These are phyloP conservation scores for Python bivittatus DNA, from an alignment of 2,113 vertebrate genomes.

Conservation along the genomic window DNA sequence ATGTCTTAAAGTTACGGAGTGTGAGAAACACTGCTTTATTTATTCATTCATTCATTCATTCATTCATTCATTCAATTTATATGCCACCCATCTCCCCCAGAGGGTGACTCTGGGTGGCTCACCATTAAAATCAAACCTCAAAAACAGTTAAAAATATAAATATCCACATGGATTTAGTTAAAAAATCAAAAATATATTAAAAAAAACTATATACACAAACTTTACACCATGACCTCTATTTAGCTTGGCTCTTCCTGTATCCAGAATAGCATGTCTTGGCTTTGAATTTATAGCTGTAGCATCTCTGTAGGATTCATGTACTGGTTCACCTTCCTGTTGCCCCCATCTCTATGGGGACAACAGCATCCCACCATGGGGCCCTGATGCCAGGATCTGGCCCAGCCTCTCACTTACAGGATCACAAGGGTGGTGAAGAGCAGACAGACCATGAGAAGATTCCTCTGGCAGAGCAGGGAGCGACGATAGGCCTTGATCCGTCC, in stretches of 20 bases:
- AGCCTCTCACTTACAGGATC: conserved; percentile 72
- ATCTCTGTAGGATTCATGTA: background rate
- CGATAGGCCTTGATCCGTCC: conserved; percentile 67
- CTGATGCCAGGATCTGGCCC: fast-evolving
- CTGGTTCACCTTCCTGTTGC: background rate
- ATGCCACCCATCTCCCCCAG: too few relatives aligned
- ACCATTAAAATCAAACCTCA: too few relatives aligned
- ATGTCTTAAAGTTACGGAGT: background rate
- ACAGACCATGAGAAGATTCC: conserved; percentile 64
- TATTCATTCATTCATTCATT: too few relatives aligned
- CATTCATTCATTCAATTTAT: too few relatives aligned
- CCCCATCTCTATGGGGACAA: background rate
- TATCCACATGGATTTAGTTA: too few relatives aligned
- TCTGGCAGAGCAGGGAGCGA: conserved; percentile 63
- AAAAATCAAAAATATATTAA: too few relatives aligned
- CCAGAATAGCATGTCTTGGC: background rate
- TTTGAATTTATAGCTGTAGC: background rate
- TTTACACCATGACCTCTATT: background rate
- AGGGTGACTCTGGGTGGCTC: too few relatives aligned
- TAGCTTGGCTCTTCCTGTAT: background rate
- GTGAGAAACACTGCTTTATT: background rate
- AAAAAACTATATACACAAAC: too few relatives aligned
- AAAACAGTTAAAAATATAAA: too few relatives aligned
- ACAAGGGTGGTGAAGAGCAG: conserved; percentile 73
- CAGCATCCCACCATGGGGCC: background rate